phyloP scores from a whole-genome alignment of 1,140 invertebrate species.

The Lamellibrachia luymesi region DNA sequence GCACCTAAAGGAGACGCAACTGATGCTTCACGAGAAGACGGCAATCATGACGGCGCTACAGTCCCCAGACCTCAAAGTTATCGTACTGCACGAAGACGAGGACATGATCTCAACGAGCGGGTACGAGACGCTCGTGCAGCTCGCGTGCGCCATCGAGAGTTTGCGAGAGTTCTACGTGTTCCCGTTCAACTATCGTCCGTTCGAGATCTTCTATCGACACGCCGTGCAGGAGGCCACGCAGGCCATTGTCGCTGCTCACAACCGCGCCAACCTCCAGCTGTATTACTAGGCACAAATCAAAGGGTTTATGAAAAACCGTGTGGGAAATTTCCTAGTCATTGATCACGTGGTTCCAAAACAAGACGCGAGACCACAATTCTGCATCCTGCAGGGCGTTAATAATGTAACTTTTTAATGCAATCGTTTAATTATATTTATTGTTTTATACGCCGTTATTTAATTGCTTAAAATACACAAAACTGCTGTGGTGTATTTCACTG shows the following conservation, averaged over 20 bases:
- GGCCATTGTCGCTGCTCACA: neutral
- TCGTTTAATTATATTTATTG: too few species aligned
- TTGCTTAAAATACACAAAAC: neutral
- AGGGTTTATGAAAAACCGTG: neutral
- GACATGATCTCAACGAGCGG: constrained; percentile 7
- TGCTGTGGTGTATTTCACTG: neutral
- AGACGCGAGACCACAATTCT: neutral
- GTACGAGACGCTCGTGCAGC: constrained; percentile 10
- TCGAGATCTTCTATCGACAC: constrained; percentile 11
- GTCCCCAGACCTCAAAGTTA: neutral
- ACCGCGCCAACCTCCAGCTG: neutral
- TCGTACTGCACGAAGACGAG: constrained; percentile 9
- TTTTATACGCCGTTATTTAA: neutral
- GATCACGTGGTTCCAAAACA: neutral
- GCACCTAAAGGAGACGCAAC: constrained; percentile 5
- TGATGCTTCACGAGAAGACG: constrained; percentile 1
- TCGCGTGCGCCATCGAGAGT: constrained; percentile 6
- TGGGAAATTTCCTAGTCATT: neutral
- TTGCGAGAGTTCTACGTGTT: constrained; percentile 15
- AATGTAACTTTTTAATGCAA: neutral
- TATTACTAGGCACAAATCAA: constrained; percentile 2
- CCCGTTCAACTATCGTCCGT: constrained; percentile 16
- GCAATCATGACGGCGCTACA: neutral
- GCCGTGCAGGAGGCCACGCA: neutral
- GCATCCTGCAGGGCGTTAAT: neutral